A percentile compares a stretch with the other conserved stretches of the same genome.
Evolutionary conservation across 2,888 invertebrate genomes (phyloP).

Genomic region (Nebria salina): DNA sequence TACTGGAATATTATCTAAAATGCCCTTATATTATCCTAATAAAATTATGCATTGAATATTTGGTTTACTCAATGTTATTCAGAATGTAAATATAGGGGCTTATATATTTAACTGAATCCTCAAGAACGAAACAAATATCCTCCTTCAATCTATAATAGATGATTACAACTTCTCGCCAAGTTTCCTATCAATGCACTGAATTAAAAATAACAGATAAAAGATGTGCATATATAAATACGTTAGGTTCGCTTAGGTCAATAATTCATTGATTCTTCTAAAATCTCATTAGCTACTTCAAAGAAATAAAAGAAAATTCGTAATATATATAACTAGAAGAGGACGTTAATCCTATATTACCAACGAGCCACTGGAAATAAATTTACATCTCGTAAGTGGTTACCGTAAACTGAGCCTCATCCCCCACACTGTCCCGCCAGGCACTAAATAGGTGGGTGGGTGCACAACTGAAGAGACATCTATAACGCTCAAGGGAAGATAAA

Average conservation of each 20-base stretch:
- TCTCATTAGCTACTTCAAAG: constrained; percentile 38
- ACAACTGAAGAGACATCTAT: constrained; percentile 23
- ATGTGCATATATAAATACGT: too few relatives aligned
- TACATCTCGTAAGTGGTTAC: constrained; percentile 1
- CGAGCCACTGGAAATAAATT: constrained; percentile 51
- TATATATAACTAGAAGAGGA: constrained; percentile 55
- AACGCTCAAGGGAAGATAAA: constrained; percentile 29
- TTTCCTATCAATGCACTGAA: too few relatives aligned
- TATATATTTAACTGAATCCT: not conserved
- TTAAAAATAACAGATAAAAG: too few relatives aligned
- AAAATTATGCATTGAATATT: not conserved
- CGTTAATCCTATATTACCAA: constrained; percentile 54
- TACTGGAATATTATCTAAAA: not conserved
- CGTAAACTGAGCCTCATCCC: not conserved
- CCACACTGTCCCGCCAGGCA: not conserved
- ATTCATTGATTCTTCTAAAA: too few relatives aligned
- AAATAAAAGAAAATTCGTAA: constrained; percentile 54
- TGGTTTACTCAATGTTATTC: not conserved
- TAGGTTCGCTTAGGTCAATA: too few relatives aligned
- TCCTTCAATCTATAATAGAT: too few relatives aligned
- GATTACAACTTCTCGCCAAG: too few relatives aligned
- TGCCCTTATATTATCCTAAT: not conserved
- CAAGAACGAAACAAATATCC: too few relatives aligned
- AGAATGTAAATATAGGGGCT: not conserved
- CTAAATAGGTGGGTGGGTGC: not conserved